Base-by-base conservation (phyloP, 2,113 vertebrate genomes). In the Rhineura floridana region DNA sequence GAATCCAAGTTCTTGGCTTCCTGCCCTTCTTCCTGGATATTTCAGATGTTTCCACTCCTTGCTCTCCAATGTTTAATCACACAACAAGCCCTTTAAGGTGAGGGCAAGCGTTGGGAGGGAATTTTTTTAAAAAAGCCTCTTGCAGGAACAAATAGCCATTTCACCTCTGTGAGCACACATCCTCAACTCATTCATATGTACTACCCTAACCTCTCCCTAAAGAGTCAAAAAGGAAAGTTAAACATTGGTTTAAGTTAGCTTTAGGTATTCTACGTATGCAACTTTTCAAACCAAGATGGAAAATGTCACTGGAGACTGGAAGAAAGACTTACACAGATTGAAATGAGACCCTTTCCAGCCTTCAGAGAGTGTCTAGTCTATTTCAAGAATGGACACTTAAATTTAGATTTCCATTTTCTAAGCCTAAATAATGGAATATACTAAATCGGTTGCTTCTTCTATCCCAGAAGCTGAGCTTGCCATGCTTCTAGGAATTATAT, bases 321-420 rank as follows among this genome's bases (percentile, higher is more conserved):
- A 94, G 44, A 88, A 93, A 84, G 79, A 85, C 88, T 78, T 2
- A 0, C 77, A 59, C 75, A 89, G 91, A 75, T 30, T 95, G 87
- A 89, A 94, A 92, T 65, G 70, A 94, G 83, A 88, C 85, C 2
- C 72, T 93, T 94, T 88, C 48, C 90, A 90, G 70, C 77, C 84
- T 85, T 94, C 94, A 96, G 91, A 95, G 90, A 81, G 63, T 30
- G 82, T 92, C 89, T 95, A 96, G 92, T 96, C 83, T 91, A 65
- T 84, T 93, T 89, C 77, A 87, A 81, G 67, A 42, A 67, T 70
- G 91, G 84, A 85, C 50, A 70, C 86, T 62, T 89, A 90, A 94
- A 88, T 93, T 87, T 90, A 90, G 88, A 42, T 95, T 96, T 95
- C 93, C 93, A 95, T 95, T 89, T 93, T 85, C 67, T 13, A 81